Percentiles rank a stretch among this genome's conserved stretches.
Conservation (phyloP, 2,888 invertebrate genomes). For the Trichogramma dendrolimi region DNA sequence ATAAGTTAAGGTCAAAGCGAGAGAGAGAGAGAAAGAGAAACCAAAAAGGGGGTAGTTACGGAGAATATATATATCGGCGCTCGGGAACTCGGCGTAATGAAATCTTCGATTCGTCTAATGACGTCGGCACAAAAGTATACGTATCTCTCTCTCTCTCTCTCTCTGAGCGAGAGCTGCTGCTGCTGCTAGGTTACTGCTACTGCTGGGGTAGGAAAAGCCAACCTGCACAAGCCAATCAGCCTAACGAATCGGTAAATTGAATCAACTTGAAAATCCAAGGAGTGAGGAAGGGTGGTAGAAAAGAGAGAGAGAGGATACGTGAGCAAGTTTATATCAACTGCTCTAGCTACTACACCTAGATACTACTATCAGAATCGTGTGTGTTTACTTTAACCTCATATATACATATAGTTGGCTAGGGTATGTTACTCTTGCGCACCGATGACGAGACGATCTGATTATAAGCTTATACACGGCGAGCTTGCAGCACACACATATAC, state of each 20-base stretch:
- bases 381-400: no score
- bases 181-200: not conserved
- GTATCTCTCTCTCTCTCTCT: conserved; percentile 1
- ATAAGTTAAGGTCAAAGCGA: not conserved
- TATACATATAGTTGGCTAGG: no score
- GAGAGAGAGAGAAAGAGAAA: not conserved
- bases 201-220: not conserved
- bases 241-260: conserved; percentile 27
- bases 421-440: no score
- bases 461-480: no score
- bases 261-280: conserved; percentile 4
- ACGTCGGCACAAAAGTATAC: conserved; percentile 8
- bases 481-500: no score
- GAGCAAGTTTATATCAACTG: no score
- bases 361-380: no score
- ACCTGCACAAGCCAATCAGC: conserved; percentile 25
- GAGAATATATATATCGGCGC: not conserved
- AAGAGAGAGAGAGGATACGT: no score
- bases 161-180: no score
- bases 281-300: no score
- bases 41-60: not conserved
- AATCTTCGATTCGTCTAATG: conserved; percentile 27
- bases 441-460: no score
- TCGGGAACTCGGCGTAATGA: conserved; percentile 14
- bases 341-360: no score